A percentile compares a stretch with the other conserved stretches of the same genome.
These are phyloP conservation scores for Ptilodon capucinus DNA, from an alignment of 2,888 invertebrate species.

Conservation along the genomic window DNA sequence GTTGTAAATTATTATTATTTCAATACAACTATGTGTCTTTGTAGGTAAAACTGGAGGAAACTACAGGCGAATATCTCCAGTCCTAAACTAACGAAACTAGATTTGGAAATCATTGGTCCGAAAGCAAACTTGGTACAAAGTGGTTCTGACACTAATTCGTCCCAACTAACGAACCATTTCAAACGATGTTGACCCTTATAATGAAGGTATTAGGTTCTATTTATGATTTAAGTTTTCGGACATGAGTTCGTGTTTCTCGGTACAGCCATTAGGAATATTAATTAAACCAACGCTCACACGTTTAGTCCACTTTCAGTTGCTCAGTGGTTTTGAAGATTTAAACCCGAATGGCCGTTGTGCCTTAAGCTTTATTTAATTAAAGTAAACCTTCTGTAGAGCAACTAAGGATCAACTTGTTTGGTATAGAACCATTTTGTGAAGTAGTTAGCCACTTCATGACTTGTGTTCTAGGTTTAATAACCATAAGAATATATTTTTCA, in stretches of 20 bases:
- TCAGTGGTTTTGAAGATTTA: conserved; percentile 17
- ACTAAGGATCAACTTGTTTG: not conserved
- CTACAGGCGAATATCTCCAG: conserved; percentile 44
- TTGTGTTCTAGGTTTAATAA: not conserved
- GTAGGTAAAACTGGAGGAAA: conserved; percentile 36
- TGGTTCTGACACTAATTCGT: conserved; percentile 11
- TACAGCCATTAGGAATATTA: conserved; percentile 40
- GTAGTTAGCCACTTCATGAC: not conserved
- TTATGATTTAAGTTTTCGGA: not conserved
- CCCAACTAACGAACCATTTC: conserved; percentile 8
- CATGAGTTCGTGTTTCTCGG: conserved; percentile 7
- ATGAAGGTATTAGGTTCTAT: not conserved
- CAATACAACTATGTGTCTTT: conserved; percentile 18
- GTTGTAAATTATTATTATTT: not conserved
- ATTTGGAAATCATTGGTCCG: conserved; percentile 55
- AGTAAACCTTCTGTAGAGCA: not conserved
- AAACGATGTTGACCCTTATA: conserved; percentile 18
- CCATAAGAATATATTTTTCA: no score
- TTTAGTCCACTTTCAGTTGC: conserved; percentile 27
- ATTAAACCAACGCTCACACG: conserved; percentile 37
- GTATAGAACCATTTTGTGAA: not conserved
- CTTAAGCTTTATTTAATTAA: conserved; percentile 2
- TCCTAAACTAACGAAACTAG: conserved; percentile 64
- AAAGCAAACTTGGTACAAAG: conserved; percentile 44
- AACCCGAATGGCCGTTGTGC: conserved; percentile 7